Evolutionary conservation across 2,113 vertebrate genomes (phyloP).

Genomic region (Nycticebus coucang): DNA sequence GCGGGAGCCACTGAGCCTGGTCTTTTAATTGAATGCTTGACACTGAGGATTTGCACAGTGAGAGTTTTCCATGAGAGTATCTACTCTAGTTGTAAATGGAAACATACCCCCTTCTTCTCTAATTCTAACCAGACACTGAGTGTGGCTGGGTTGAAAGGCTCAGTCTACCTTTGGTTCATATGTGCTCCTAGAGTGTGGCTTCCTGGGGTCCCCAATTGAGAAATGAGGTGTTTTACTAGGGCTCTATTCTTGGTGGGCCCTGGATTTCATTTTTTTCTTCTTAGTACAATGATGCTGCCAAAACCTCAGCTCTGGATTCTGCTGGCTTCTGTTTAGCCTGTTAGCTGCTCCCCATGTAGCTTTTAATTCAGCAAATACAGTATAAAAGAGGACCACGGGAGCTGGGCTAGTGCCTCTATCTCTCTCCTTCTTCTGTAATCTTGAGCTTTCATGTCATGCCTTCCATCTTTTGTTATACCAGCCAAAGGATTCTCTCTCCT

Average conservation of each 20-base stretch:
- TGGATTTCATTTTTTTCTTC: neutral
- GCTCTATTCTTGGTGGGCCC: neutral
- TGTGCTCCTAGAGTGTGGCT: neutral
- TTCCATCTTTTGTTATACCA: no score
- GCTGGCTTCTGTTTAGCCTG: neutral
- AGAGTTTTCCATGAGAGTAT: neutral
- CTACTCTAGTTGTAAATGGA: neutral
- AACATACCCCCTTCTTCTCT: neutral
- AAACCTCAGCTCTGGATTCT: neutral
- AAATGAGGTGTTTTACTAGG: neutral
- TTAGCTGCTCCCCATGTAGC: neutral
- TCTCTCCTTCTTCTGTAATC: neutral
- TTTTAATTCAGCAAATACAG: neutral
- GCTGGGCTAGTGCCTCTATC: neutral
- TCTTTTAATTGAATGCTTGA: neutral
- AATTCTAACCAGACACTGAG: neutral
- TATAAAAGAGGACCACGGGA: neutral
- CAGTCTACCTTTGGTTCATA: neutral
- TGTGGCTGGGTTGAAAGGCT: neutral
- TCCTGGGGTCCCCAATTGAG: accelerated
- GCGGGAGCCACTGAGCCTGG: no score
- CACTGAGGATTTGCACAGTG: neutral
- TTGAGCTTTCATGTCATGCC: neutral
- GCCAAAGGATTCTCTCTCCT: neutral
- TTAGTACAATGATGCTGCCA: neutral